Evolutionary conservation across 2,797 vertebrate species (phyloP), one percentile per base, ranked within the genome.

Genomic region (Argya squamiceps): DNA sequence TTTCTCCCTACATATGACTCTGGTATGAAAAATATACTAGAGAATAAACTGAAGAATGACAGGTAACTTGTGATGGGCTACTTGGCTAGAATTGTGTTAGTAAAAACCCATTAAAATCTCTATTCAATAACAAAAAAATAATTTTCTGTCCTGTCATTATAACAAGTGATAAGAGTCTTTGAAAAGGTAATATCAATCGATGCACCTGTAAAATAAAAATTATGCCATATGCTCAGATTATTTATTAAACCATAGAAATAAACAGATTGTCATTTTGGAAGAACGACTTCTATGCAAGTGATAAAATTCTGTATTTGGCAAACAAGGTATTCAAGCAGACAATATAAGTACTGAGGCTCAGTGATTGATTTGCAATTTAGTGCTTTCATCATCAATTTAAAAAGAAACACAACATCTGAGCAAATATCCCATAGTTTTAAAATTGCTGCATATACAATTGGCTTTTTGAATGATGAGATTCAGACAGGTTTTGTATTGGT

Each of bases 401-500:
- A 67, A 78, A 65, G 22, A 68, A 92, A 75, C 22, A 81, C 92
- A 84, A 37, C 27, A 39, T 34, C 30, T 75, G 30, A 87, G 19
- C 3, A 3, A 91, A 46, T 63, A 60, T 43, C 46, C 10, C 23
- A 34, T 49, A n/a, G 32, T 65, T 91, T 88, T 32, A 14, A 74
- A 56, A 71, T 65, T 84, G 88, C 53, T 50, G 13, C n/a, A 37
- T 53, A 68, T 81, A 84, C 79, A 29, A 60, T 8, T 63, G 59
- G n/a, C 17, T 76, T 65, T 73, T 55, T 93, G 87, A 81, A 56
- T 69, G 7, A 89, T 76, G 50, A 43, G n/a, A 81, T 91, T 94
- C 96, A 44, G 41, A 55, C 56, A 49, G 15, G 16, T 91, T 96
- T 93, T 92, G 15, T 85, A 94, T 85, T 73, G 82, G 9, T 53